Base-by-base conservation (phyloP, 1,140 invertebrate genomes). In the Trichonephila clavata region DNA sequence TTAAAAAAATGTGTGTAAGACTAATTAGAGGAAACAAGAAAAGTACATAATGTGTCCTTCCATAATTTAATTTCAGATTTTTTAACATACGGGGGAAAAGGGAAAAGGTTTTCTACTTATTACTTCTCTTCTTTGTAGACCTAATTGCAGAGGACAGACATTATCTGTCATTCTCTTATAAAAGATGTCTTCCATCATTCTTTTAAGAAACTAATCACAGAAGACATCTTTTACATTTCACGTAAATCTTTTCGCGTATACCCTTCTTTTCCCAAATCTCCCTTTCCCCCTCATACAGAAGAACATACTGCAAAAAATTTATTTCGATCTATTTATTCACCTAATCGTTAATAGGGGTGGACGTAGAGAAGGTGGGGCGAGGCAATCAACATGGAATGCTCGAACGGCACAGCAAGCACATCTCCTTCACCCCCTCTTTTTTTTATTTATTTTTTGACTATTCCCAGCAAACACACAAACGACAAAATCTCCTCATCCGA, bases 301-400 rank as follows among this genome's bases (percentile, higher is more conserved):
- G 71, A 77, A 77, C 71, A 77, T 77, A 77, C 27, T 77, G 71
- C 32, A 14, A 27, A 14, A 27, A 39, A 77, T 77, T 77, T 39
- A 77, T 77, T 77, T 77, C 71, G 71, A 77, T 77, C 71, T 77
- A 77, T 77, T 77, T 77, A 77, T 77, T 77, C 71, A 77, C 71
- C 71, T 77, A 77, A 77, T 77, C 71, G 71, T 77, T 77, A 77
- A 77, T 77, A 77, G 71, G 71, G 68, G 71, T 14, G 27, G 71
- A 27, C 27, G 32, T 24, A 68, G 65, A 24, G 50, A 13, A 7
- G 43, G 50, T 50, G 50, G 50, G 61, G 61, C 61, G 18, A 77
- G 24, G 71, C 71, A 77, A 77, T 77, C 71, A 77, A 77, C 71
- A 77, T 77, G 24, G 71, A 24, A 68, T 68, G 65, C 65, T 24